Evolutionary conservation across 2,797 vertebrate genomes (phyloP).

Genomic region (Molossus molossus): DNA sequence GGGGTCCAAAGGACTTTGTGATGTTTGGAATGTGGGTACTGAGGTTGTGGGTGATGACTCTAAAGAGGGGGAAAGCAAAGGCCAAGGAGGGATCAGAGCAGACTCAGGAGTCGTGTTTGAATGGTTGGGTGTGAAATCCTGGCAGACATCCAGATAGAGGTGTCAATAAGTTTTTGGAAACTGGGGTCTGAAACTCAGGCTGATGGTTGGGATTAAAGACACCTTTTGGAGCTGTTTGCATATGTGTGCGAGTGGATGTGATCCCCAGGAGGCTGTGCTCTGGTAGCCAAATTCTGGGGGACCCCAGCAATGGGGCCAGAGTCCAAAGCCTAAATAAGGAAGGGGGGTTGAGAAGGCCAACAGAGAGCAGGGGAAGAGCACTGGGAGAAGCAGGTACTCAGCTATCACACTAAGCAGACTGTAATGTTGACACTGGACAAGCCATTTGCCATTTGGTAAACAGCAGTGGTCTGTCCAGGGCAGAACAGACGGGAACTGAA

Average conservation of each 20-base stretch:
- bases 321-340: neutral
- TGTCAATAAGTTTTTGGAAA: neutral
- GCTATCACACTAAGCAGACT: neutral
- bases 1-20: neutral
- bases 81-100: neutral
- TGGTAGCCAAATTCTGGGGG: neutral
- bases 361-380: neutral
- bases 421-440: neutral
- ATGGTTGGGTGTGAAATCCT: neutral
- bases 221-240: neutral
- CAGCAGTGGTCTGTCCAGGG: neutral
- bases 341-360: neutral
- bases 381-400: neutral
- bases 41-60: neutral
- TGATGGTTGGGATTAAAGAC: neutral
- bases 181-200: neutral
- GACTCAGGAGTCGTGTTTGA: neutral
- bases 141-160: neutral
- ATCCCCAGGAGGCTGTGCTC: neutral
- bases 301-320: neutral
- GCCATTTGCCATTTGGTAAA: neutral
- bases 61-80: neutral
- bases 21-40: neutral
- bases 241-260: neutral
- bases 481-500: neutral